Percentiles rank a stretch among this genome's conserved stretches.
Evolutionary conservation across 2,113 vertebrate genomes (phyloP).

Genomic region (Anser brachyrhynchus): DNA sequence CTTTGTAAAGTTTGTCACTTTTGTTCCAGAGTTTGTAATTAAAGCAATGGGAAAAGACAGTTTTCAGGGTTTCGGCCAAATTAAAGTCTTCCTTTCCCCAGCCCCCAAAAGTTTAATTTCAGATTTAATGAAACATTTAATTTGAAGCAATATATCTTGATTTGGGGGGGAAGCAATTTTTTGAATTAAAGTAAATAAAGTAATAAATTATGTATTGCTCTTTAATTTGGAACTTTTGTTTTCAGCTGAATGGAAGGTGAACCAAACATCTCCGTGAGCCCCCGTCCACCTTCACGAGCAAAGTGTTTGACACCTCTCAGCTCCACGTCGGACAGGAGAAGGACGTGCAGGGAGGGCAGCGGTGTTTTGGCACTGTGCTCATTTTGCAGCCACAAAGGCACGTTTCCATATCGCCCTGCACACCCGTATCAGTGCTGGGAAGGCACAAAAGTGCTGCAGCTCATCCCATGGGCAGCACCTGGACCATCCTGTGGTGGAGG

Average conservation of each 20-base stretch:
- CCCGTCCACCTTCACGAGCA: not conserved
- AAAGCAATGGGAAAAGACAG: not conserved
- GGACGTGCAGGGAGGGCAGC: not conserved
- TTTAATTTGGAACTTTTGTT: slow-evolving; percentile 18
- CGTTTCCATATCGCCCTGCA: not conserved
- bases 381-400: not conserved
- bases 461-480: not conserved
- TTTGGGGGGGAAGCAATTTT: slow-evolving; percentile 35
- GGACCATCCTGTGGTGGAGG: not conserved
- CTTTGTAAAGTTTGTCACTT: not conserved
- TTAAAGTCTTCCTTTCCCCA: slow-evolving; percentile 46
- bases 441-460: not conserved
- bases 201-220: slow-evolving; percentile 65
- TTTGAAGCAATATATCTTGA: slow-evolving; percentile 65
- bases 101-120: slow-evolving; percentile 62
- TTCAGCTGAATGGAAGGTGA: not conserved
- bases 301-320: not conserved
- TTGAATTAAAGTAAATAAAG: slow-evolving; percentile 64
- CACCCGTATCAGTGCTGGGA: not conserved
- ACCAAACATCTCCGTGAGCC: not conserved
- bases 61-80: slow-evolving; percentile 47
- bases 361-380: not conserved
- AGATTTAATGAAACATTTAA: slow-evolving; percentile 72
- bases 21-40: not conserved
- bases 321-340: not conserved